phyloP scores from a whole-genome alignment of 2,113 vertebrate species.

The Lampris incognitus region DNA sequence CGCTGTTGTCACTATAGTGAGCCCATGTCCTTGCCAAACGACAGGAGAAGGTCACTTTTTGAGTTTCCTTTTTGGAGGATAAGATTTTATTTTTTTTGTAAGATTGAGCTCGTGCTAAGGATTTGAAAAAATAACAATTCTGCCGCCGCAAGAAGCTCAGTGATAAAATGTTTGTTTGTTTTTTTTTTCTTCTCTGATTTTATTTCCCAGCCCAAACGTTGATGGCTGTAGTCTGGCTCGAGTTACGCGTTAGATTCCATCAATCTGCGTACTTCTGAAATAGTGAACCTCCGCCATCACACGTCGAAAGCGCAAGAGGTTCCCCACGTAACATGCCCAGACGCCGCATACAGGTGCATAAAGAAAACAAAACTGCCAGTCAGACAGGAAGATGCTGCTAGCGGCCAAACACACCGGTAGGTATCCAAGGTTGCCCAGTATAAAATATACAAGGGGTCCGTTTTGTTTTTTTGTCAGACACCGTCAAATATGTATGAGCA shows the following conservation, averaged over 20 bases:
- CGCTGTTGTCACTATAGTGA: constrained; percentile 66
- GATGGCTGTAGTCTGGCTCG: constrained; percentile 12
- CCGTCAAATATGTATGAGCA: constrained; percentile 39
- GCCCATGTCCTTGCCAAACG: constrained; percentile 63
- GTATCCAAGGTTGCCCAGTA: too few relatives aligned
- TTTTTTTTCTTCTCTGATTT: too few relatives aligned
- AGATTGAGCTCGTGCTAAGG: constrained; percentile 43
- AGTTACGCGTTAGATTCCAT: too few relatives aligned
- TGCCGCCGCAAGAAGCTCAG: constrained; percentile 28
- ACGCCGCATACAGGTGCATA: too few relatives aligned
- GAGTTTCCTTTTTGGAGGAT: constrained; percentile 36
- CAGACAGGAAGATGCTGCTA: too few relatives aligned
- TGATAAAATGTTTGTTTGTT: neutral
- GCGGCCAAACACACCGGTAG: too few relatives aligned
- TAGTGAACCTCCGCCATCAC: too few relatives aligned
- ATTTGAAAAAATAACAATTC: constrained; percentile 32
- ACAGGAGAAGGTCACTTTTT: constrained; percentile 62
- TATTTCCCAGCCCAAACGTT: neutral
- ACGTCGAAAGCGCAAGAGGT: too few relatives aligned
- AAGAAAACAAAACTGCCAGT: neutral
- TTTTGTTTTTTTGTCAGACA: constrained; percentile 3
- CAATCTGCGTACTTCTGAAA: too few relatives aligned
- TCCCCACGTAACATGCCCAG: too few relatives aligned
- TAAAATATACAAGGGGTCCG: constrained; percentile 1
- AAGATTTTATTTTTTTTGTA: constrained; percentile 56